Evolutionary conservation across 2,797 vertebrate genomes (phyloP).

Genomic region (Pteropus rufus): DNA sequence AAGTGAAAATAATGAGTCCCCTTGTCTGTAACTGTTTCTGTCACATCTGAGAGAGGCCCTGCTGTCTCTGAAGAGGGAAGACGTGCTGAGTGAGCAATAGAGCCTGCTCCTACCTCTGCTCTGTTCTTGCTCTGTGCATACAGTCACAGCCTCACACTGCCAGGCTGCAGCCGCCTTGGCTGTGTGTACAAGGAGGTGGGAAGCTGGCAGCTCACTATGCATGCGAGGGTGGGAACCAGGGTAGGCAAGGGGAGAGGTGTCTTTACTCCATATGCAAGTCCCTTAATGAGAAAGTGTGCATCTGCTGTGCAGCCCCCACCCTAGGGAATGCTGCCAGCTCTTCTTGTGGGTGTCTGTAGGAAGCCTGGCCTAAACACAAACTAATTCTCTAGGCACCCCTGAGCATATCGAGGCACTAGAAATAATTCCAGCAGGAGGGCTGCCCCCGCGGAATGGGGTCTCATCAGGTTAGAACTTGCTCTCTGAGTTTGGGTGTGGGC

Average conservation of each 20-base stretch:
- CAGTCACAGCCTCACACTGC: not conserved
- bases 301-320: slow-evolving; percentile 60
- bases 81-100: not conserved
- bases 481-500: not conserved
- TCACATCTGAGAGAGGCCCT: not conserved
- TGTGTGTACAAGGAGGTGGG: not conserved
- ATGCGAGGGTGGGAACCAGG: not conserved
- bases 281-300: slow-evolving; percentile 70
- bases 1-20: slow-evolving; percentile 59
- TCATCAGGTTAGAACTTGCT: too few relatives aligned
- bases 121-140: not conserved
- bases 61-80: not conserved
- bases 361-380: not conserved
- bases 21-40: slow-evolving; percentile 60
- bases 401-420: not conserved
- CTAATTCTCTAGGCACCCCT: not conserved
- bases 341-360: slow-evolving; percentile 35
- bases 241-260: slow-evolving; percentile 57
- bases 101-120: not conserved
- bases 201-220: slow-evolving; percentile 29
- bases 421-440: not conserved
- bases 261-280: slow-evolving; percentile 66
- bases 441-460: not conserved
- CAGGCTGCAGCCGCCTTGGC: not conserved
- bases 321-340: slow-evolving; percentile 48